phyloP scores from a whole-genome alignment of 2,888 invertebrate species.

The Rosalia funebris region DNA sequence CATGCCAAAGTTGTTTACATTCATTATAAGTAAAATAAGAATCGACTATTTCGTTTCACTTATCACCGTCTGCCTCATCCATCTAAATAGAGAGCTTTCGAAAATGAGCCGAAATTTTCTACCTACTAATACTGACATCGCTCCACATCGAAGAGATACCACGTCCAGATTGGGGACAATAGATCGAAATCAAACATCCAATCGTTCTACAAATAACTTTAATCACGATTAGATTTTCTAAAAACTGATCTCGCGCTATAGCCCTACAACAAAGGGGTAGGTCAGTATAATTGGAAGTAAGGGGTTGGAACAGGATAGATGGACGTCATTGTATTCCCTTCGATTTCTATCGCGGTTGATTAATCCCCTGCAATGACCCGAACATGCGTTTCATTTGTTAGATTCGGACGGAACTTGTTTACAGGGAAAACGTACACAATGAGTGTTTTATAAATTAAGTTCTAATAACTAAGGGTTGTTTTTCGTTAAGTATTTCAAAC shows the following conservation, averaged over 20 bases:
- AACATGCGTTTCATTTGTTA: conserved; percentile 27
- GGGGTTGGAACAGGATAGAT: conserved; percentile 30
- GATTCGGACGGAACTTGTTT: conserved; percentile 17
- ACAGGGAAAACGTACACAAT: conserved; percentile 23
- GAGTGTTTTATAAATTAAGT: conserved; percentile 19
- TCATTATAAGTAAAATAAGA: no score
- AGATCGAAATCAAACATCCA: conserved; percentile 30
- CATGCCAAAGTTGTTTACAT: no score
- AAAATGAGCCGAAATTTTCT: no score
- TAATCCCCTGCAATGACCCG: conserved; percentile 32
- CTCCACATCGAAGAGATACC: conserved; percentile 2
- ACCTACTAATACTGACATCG: conserved; percentile 21
- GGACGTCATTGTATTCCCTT: conserved; percentile 39
- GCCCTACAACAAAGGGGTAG: conserved; percentile 46
- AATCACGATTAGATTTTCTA: conserved; percentile 43
- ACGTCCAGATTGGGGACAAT: conserved; percentile 27
- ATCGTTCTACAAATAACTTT: conserved; percentile 41
- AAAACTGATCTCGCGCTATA: conserved; percentile 35
- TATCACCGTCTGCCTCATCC: no score
- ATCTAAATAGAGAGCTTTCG: no score
- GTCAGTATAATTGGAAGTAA: conserved; percentile 47
- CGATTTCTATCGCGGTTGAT: conserved; percentile 41
- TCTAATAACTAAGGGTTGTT: no score
- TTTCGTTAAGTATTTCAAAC: no score
- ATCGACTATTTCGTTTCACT: no score